Evolutionary conservation across 2,113 vertebrate species (phyloP).

Genomic region (Corapipo altera): DNA sequence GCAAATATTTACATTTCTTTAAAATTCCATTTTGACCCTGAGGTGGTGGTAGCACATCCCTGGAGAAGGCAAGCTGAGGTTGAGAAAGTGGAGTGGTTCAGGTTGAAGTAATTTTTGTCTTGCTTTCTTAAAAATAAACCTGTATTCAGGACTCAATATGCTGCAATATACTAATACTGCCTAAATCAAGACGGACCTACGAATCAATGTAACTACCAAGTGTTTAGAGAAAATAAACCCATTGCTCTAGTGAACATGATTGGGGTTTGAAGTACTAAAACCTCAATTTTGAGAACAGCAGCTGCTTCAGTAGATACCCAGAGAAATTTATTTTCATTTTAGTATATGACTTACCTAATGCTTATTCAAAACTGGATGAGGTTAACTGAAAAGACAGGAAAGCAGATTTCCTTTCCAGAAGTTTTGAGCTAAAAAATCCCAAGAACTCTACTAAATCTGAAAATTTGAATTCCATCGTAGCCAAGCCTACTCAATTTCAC

Average conservation of each 20-base stretch:
- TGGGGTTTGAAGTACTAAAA: not conserved
- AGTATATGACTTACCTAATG: not conserved
- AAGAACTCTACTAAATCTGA: not conserved
- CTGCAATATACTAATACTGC: not conserved
- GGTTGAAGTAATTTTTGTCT: not conserved
- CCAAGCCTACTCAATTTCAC: not conserved
- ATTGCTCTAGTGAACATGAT: not conserved
- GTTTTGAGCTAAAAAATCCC: accelerated
- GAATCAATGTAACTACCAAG: not conserved
- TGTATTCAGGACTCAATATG: not conserved
- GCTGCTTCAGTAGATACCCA: not conserved
- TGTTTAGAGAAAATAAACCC: not conserved
- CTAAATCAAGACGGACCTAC: not conserved
- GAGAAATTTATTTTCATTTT: not conserved
- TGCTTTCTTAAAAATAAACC: not conserved
- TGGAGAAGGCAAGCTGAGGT: not conserved
- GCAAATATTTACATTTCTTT: conserved; percentile 35
- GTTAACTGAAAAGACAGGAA: not conserved
- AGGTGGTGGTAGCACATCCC: not conserved
- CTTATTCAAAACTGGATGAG: not conserved
- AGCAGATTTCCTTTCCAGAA: not conserved
- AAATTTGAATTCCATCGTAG: not conserved
- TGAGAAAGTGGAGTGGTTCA: not conserved
- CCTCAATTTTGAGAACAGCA: not conserved
- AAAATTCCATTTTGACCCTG: not conserved